phyloP scores from a whole-genome alignment of 1,140 invertebrate genomes.

The Apis cerana region DNA sequence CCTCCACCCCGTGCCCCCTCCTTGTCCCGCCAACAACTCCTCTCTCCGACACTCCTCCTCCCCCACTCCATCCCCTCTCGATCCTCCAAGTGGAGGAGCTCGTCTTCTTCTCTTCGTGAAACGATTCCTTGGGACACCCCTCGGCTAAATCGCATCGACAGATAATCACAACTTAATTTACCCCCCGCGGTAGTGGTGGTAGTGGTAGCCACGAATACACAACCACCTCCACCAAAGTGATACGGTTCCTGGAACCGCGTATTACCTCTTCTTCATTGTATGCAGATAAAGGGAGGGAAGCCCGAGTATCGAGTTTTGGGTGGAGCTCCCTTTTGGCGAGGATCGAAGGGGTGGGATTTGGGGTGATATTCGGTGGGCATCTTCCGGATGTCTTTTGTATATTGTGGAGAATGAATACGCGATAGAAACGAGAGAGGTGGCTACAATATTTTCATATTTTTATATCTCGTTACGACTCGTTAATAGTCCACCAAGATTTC shows the following conservation, averaged over 20 bases:
- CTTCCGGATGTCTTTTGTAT: not conserved
- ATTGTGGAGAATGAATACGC: too few species aligned
- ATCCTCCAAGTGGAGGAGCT: not conserved
- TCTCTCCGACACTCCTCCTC: not conserved
- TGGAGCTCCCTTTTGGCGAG: not conserved
- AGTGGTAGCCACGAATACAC: constrained; percentile 60
- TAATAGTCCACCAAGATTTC: too few species aligned
- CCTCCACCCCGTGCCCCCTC: constrained; percentile 6
- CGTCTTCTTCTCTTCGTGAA: constrained; percentile 6
- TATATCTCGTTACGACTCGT: too few species aligned
- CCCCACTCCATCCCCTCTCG: too few species aligned
- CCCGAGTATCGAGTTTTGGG: not conserved
- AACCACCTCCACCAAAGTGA: constrained; percentile 1
- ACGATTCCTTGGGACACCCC: constrained; percentile 46
- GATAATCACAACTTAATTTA: constrained; percentile 82
- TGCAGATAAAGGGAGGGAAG: constrained; percentile 58
- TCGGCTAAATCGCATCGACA: constrained; percentile 80
- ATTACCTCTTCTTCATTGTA: constrained; percentile 69
- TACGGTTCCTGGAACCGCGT: constrained; percentile 44
- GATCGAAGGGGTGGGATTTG: not conserved
- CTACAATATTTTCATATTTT: too few species aligned
- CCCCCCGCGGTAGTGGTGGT: constrained; percentile 72
- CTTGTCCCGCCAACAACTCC: not conserved
- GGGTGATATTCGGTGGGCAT: not conserved
- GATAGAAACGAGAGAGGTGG: too few species aligned